A percentile compares a stretch with the other conserved stretches of the same genome.
Evolutionary conservation across 2,113 vertebrate genomes (phyloP).

Genomic region (Leptobrachium leishanense): DNA sequence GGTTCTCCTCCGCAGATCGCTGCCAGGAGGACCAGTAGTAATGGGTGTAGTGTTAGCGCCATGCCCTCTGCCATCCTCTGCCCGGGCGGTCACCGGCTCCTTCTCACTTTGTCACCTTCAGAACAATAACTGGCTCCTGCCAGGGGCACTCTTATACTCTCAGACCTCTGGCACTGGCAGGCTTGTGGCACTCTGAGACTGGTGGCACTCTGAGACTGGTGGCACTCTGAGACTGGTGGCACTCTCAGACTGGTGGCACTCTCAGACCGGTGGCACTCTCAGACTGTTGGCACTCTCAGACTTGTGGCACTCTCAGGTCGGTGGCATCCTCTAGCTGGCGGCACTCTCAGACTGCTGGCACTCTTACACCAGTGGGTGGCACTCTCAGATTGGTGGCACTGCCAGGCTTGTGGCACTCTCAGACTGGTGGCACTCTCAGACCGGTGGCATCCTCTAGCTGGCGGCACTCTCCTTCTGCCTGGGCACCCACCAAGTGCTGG

Average conservation of each 20-base stretch:
- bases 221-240: neutral
- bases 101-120: neutral
- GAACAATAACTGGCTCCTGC: neutral
- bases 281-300: neutral
- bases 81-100: neutral
- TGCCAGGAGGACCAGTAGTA: constrained; percentile 6
- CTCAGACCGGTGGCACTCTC: neutral
- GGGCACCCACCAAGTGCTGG: neutral
- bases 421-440: neutral
- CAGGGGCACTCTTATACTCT: neutral
- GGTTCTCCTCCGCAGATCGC: neutral
- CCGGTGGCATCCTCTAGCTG: neutral
- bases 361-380: neutral
- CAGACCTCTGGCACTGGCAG: neutral
- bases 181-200: neutral
- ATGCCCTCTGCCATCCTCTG: too few species aligned
- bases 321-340: neutral
- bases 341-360: neutral
- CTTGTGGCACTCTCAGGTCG: neutral
- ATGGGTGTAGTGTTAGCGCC: neutral
- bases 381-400: neutral
- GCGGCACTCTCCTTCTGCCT: neutral
- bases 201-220: too few species aligned
- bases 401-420: neutral
- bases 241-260: neutral